phyloP scores from a whole-genome alignment of 2,888 invertebrate genomes.

The Muschampia plurimacula region DNA sequence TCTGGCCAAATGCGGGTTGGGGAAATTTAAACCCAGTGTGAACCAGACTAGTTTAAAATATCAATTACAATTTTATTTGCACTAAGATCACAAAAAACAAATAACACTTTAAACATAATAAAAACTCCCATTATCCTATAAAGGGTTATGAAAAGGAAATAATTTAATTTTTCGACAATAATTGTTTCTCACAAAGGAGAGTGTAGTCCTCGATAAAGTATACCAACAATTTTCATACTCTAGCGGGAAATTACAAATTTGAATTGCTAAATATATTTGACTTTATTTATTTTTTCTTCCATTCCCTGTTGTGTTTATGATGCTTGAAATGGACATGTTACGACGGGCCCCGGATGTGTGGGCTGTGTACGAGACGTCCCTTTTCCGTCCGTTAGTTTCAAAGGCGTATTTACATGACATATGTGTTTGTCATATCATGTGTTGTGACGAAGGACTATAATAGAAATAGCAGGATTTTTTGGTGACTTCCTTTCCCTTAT shows the following conservation, averaged over 20 bases:
- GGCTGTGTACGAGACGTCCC: slow-evolving; percentile 26
- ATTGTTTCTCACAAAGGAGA: slow-evolving; percentile 11
- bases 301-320: slow-evolving; percentile 33
- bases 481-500: too few relatives aligned
- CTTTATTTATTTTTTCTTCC: slow-evolving; percentile 40
- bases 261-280: slow-evolving; percentile 45
- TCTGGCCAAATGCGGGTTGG: too few relatives aligned
- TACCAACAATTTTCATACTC: slow-evolving; percentile 40
- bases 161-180: slow-evolving; percentile 28
- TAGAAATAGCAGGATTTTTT: neutral
- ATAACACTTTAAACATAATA: too few relatives aligned
- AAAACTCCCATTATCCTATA: too few relatives aligned
- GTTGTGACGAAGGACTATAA: neutral
- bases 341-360: slow-evolving; percentile 30
- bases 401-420: slow-evolving; percentile 26
- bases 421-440: slow-evolving; percentile 9
- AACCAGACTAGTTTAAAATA: too few relatives aligned
- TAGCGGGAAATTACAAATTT: slow-evolving; percentile 45
- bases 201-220: slow-evolving; percentile 16
- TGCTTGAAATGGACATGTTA: slow-evolving; percentile 38
- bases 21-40: too few relatives aligned
- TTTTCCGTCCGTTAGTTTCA: slow-evolving; percentile 37
- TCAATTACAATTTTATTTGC: too few relatives aligned
- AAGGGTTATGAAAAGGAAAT: neutral
- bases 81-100: too few relatives aligned